Conservation (phyloP, 2,797 vertebrate genomes). For the Allobates femoralis region DNA sequence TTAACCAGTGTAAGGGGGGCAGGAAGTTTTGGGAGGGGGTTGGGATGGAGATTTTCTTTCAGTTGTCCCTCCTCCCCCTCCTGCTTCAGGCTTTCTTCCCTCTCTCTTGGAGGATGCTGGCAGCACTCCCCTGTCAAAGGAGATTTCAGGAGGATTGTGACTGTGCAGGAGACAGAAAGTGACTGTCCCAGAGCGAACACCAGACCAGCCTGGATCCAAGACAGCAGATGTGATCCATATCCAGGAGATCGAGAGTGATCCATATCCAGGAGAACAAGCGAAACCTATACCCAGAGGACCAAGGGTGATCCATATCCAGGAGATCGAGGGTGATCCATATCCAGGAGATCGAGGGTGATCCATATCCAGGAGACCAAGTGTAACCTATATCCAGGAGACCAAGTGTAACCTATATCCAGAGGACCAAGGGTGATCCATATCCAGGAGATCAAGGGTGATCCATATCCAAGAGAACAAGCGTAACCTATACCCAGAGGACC, state of each 20-base stretch:
- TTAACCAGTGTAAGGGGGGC: slow-evolving; percentile 9
- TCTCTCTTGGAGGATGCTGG: slow-evolving; percentile 38
- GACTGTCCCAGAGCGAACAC: neutral
- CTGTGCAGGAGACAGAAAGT: neutral
- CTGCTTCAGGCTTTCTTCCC: slow-evolving; percentile 17
- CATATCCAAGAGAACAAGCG: neutral
- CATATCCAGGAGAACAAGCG: neutral
- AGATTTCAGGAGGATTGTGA: slow-evolving; percentile 12
- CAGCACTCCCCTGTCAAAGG: slow-evolving; percentile 30
- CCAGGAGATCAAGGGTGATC: neutral
- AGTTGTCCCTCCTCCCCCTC: slow-evolving; percentile 38
- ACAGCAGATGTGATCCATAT: neutral
- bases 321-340: neutral
- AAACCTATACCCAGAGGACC: neutral
- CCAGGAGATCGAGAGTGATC: neutral
- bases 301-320: neutral
- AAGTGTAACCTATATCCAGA: neutral
- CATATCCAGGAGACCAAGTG: neutral
- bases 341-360: neutral
- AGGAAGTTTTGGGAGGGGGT: slow-evolving; percentile 53
- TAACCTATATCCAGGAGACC: neutral
- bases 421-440: neutral
- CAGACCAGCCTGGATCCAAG: neutral
- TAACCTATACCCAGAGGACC: neutral
- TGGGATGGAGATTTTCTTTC: slow-evolving; percentile 41